These are phyloP conservation scores for Parnassius mnemosyne DNA, from an alignment of 2,888 invertebrate genomes.

Conservation along the genomic window DNA sequence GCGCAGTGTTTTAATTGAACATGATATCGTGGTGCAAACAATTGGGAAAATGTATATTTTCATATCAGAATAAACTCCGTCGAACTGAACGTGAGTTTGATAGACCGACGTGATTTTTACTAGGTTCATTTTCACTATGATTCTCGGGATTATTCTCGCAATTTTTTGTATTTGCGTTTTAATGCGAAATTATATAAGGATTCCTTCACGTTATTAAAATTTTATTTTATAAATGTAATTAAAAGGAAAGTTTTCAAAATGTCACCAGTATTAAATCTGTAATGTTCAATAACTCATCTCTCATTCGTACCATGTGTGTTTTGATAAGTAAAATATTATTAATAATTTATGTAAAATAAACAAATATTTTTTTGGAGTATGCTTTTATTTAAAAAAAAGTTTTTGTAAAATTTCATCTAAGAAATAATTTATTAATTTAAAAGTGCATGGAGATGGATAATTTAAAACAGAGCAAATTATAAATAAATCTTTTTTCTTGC, in stretches of 20 bases:
- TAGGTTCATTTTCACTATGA: slow-evolving; percentile 5
- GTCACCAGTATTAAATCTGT: no score
- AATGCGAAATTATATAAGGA: not conserved
- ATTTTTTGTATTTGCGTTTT: slow-evolving; percentile 3
- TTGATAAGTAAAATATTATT: no score
- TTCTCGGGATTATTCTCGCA: slow-evolving; percentile 6
- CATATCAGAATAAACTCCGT: slow-evolving; percentile 32
- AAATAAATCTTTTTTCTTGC: no score
- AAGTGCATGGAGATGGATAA: no score
- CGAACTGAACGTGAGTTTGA: slow-evolving; percentile 9
- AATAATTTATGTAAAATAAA: no score
- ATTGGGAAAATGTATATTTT: slow-evolving; percentile 36
- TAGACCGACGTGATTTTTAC: slow-evolving; percentile 13
- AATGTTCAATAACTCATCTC: no score
- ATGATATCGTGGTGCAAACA: slow-evolving; percentile 30
- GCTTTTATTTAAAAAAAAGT: no score
- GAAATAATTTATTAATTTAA: no score
- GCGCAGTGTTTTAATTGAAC: slow-evolving; percentile 34
- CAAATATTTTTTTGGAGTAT: no score
- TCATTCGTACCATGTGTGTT: no score
- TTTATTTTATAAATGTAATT: slow-evolving; percentile 12
- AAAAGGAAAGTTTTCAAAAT: not conserved
- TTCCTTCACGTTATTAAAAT: slow-evolving; percentile 2
- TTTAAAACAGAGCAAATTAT: no score
- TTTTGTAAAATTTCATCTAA: no score